These are phyloP conservation scores for Anarsia innoxiella DNA, from an alignment of 2,888 invertebrate genomes.

Conservation along the genomic window DNA sequence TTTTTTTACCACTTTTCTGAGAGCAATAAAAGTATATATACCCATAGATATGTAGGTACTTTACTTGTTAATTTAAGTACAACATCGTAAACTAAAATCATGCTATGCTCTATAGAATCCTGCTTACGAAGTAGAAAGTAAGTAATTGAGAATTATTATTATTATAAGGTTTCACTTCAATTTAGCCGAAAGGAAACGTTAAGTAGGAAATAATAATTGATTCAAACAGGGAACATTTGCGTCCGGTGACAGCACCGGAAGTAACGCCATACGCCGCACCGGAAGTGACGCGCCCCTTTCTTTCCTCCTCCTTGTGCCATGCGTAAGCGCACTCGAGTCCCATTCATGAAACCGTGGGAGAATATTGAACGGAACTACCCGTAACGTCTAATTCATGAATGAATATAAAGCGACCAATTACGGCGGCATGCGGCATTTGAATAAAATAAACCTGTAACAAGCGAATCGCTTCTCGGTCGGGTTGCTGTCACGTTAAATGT, in stretches of 20 bases:
- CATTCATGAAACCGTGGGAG: slow-evolving; percentile 64
- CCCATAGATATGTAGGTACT: too few species aligned
- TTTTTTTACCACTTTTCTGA: too few species aligned
- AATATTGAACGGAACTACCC: slow-evolving; percentile 45
- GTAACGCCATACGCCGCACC: slow-evolving; percentile 58
- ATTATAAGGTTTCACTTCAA: neutral
- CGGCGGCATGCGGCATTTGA: slow-evolving; percentile 35
- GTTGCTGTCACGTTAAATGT: slow-evolving; percentile 29
- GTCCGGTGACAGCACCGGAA: slow-evolving; percentile 60
- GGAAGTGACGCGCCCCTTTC: slow-evolving; percentile 70
- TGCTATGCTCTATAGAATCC: too few species aligned
- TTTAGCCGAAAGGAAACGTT: slow-evolving; percentile 45
- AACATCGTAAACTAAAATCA: too few species aligned
- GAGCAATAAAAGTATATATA: too few species aligned
- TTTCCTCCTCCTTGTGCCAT: slow-evolving; percentile 39
- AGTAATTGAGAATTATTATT: slow-evolving; percentile 6
- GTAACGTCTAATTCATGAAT: slow-evolving; percentile 58
- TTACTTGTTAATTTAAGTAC: too few species aligned
- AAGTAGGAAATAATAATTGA: slow-evolving; percentile 27
- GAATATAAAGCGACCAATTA: slow-evolving; percentile 48
- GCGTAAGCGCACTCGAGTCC: slow-evolving; percentile 30
- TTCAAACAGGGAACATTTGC: slow-evolving; percentile 55
- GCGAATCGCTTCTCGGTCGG: slow-evolving; percentile 38
- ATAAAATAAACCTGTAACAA: slow-evolving; percentile 36
- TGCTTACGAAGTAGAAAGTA: too few species aligned